Evolutionary conservation across 2,888 invertebrate species (phyloP).

Genomic region (Sepioteuthis lessoniana): DNA sequence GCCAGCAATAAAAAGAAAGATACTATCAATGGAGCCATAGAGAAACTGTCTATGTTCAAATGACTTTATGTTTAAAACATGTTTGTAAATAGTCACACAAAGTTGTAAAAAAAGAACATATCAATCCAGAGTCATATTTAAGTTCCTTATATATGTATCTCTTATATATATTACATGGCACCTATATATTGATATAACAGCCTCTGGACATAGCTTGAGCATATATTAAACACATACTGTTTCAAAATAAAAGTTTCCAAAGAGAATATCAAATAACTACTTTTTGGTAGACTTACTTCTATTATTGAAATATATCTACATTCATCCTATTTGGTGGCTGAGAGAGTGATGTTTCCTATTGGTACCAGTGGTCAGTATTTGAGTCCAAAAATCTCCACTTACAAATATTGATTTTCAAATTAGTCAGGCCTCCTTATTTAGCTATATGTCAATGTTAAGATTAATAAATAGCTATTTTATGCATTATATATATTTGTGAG

Average conservation of each 20-base stretch:
- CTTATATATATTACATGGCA: not conserved
- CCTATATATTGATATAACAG: not conserved
- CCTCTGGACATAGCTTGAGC: not conserved
- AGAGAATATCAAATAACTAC: not conserved
- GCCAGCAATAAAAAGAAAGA: not conserved
- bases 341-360: not conserved
- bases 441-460: too few species aligned
- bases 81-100: not conserved
- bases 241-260: not conserved
- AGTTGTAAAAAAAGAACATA: not conserved
- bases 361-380: not conserved
- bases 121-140: not conserved
- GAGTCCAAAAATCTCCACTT: not conserved
- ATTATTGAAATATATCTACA: too few species aligned
- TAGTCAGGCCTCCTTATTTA: too few species aligned
- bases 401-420: too few species aligned
- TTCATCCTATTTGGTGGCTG: not conserved
- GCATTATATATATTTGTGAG: too few species aligned
- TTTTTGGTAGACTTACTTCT: not conserved
- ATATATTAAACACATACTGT: not conserved
- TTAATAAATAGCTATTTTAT: too few species aligned
- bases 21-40: not conserved
- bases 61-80: conserved; percentile 6
- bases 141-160: not conserved
- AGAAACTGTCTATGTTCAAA: not conserved